These are phyloP conservation scores for Takifugu rubripes DNA, from an alignment of 2,797 vertebrate species.

Conservation along the genomic window DNA sequence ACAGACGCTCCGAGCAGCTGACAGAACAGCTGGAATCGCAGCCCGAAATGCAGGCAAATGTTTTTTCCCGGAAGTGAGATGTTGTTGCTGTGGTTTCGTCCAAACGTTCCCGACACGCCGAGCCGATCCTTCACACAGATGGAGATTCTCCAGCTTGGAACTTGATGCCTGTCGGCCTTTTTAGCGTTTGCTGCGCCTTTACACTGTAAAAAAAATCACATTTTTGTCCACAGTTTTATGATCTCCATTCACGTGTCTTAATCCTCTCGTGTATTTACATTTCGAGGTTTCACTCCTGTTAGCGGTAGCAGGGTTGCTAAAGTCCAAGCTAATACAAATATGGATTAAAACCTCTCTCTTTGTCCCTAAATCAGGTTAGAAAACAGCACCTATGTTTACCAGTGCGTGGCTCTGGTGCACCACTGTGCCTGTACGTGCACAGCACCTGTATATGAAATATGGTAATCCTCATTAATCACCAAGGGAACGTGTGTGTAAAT, in stretches of 20 bases:
- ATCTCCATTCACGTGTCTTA: background rate
- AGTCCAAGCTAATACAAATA: too few relatives aligned
- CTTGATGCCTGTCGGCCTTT: background rate
- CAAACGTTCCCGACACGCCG: background rate
- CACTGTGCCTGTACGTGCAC: slow-evolving; percentile 71
- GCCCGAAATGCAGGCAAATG: slow-evolving; percentile 18
- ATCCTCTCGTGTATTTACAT: background rate
- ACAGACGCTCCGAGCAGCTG: slow-evolving; percentile 23
- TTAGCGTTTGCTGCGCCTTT: slow-evolving; percentile 4
- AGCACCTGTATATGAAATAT: slow-evolving; percentile 72
- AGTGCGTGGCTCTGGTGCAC: slow-evolving; percentile 50
- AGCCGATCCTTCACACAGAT: background rate
- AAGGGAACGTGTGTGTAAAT: slow-evolving; percentile 68
- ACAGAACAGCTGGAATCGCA: slow-evolving; percentile 23
- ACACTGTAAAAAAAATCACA: background rate
- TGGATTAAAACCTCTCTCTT: slow-evolving; percentile 8
- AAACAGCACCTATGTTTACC: slow-evolving; percentile 57
- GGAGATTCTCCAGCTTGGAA: background rate
- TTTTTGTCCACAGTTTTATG: background rate
- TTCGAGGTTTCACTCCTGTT: too few relatives aligned
- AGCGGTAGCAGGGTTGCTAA: too few relatives aligned
- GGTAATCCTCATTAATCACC: slow-evolving; percentile 75
- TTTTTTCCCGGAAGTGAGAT: slow-evolving; percentile 25
- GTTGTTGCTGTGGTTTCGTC: background rate
- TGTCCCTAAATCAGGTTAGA: slow-evolving; percentile 59